These are phyloP conservation scores for Biston betularia DNA, from an alignment of 2,888 invertebrate species.

Conservation along the genomic window DNA sequence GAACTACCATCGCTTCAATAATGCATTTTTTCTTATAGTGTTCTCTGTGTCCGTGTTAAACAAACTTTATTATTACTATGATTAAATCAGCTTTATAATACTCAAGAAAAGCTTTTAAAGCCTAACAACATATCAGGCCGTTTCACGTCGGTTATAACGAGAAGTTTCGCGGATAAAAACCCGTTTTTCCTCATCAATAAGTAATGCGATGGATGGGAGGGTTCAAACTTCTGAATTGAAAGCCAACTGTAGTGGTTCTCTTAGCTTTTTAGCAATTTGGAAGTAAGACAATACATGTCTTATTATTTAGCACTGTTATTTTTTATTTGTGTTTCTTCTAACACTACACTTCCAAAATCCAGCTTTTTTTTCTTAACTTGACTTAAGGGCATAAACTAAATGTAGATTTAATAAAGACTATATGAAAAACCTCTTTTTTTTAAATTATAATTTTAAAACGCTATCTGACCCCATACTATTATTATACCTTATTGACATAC, in stretches of 20 bases:
- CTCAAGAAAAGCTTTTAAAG: constrained; percentile 29
- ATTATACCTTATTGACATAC: too few species aligned
- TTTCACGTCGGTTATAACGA: constrained; percentile 27
- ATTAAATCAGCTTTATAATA: constrained; percentile 11
- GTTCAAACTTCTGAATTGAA: constrained; percentile 34
- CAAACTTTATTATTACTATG: neutral
- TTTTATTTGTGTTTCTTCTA: too few species aligned
- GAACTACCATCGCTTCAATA: too few species aligned
- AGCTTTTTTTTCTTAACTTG: too few species aligned
- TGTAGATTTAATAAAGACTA: too few species aligned
- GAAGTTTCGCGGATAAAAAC: constrained; percentile 30
- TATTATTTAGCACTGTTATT: neutral
- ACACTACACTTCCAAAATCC: too few species aligned
- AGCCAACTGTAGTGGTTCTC: constrained; percentile 26
- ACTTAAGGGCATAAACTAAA: too few species aligned
- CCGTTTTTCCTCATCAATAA: constrained; percentile 39
- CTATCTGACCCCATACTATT: too few species aligned
- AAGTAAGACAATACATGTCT: neutral
- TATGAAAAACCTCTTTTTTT: too few species aligned
- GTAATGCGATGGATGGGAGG: constrained; percentile 36
- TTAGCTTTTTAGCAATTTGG: constrained; percentile 19
- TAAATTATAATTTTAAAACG: too few species aligned
- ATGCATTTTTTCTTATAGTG: too few species aligned
- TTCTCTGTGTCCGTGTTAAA: too few species aligned
- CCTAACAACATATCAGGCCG: constrained; percentile 23